These are phyloP conservation scores for Aplochiton taeniatus DNA, from an alignment of 2,797 vertebrate species.

Conservation along the genomic window DNA sequence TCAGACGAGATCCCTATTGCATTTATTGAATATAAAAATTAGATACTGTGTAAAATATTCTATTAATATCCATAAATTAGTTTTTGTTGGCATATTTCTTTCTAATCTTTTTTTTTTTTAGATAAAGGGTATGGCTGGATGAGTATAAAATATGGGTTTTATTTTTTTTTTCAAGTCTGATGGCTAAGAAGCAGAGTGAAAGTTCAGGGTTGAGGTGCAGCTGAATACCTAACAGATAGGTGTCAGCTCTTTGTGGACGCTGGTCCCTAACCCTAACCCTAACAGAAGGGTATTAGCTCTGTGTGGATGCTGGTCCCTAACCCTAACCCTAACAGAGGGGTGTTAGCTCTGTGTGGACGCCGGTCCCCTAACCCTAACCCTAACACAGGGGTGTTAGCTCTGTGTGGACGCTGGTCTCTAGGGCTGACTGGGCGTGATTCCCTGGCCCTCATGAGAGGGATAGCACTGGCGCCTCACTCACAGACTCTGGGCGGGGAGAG, in stretches of 20 bases:
- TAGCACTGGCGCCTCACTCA: constrained; percentile 45
- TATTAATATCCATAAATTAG: constrained; percentile 18
- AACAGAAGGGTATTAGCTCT: constrained; percentile 14
- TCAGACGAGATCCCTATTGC: constrained; percentile 7
- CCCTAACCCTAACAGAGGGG: no score
- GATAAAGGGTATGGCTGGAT: no score
- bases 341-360: constrained; percentile 45
- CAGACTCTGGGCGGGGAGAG: constrained; percentile 43
- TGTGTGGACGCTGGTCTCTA: constrained; percentile 55
- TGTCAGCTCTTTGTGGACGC: constrained; percentile 45
- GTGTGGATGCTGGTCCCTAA: constrained; percentile 56
- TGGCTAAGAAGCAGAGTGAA: no score
- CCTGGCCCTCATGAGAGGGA: constrained; percentile 42
- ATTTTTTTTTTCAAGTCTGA: no score
- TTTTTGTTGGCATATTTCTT: constrained; percentile 8
- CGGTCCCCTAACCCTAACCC: no score
- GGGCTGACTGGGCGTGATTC: constrained; percentile 60
- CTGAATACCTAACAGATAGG: constrained; percentile 41
- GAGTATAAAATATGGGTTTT: no score
- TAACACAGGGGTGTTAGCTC: constrained; percentile 28
- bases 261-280: no score
- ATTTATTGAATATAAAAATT: constrained; percentile 30
- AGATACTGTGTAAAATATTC: constrained; percentile 1
- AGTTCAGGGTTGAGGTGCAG: no score
- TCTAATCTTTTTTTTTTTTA: background rate